phyloP scores from a whole-genome alignment of 2,888 invertebrate species.

The Ashinkailepas kermadecensis region DNA sequence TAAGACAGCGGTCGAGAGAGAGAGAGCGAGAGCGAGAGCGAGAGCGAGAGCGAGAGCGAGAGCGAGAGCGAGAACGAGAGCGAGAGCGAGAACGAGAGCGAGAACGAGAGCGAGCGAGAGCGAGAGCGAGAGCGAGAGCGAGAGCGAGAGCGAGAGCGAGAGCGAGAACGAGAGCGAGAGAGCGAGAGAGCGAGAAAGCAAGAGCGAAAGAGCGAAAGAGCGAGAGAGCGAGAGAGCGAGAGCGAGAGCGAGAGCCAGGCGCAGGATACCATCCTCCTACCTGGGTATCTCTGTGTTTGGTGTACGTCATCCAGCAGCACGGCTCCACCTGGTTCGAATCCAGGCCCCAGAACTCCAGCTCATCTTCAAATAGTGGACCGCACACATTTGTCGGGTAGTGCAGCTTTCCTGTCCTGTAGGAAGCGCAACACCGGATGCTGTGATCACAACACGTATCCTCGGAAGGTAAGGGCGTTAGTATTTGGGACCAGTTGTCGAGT shows the following conservation, averaged over 20 bases:
- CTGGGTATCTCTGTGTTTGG: slow-evolving; percentile 46
- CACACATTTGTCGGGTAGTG: slow-evolving; percentile 51
- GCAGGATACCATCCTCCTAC: slow-evolving; percentile 28
- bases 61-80: background rate
- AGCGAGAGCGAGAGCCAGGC: background rate
- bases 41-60: too few relatives aligned
- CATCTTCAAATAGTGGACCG: slow-evolving; percentile 49
- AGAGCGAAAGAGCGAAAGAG: background rate
- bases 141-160: background rate
- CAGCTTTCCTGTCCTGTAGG: slow-evolving; percentile 45
- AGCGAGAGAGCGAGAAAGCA: background rate
- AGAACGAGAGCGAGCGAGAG: too few relatives aligned
- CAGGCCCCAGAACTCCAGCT: slow-evolving; percentile 49
- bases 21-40: background rate
- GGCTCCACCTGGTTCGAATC: slow-evolving; percentile 51
- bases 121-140: too few relatives aligned
- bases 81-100: slow-evolving; percentile 13
- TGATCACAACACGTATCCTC: too few relatives aligned
- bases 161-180: too few relatives aligned
- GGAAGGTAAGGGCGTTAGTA: too few relatives aligned
- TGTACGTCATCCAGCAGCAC: slow-evolving; percentile 52
- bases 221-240: too few relatives aligned
- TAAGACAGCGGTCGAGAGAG: too few relatives aligned
- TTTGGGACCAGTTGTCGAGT: too few relatives aligned
- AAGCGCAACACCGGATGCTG: too few relatives aligned